A percentile compares a stretch with the other conserved stretches of the same genome.
Conservation (phyloP, 2,113 vertebrate genomes). For the Rhabdornis inornatus region DNA sequence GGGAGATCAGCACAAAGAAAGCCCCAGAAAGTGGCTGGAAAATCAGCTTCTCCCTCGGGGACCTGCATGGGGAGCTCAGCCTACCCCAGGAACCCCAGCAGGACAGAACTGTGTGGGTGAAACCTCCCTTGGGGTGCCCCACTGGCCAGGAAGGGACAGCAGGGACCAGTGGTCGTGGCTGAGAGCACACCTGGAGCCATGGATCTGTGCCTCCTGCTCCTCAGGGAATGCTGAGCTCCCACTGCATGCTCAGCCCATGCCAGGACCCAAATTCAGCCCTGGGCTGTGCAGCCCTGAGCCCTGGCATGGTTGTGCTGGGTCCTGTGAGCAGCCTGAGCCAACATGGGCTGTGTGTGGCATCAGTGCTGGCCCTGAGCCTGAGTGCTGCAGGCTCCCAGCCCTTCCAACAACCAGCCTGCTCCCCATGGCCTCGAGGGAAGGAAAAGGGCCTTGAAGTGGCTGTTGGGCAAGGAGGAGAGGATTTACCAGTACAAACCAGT, state of each 20-base stretch:
- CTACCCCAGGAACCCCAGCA: fast-evolving
- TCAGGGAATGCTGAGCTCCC: not conserved
- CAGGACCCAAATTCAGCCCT: not conserved
- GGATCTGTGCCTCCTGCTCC: not conserved
- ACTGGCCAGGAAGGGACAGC: fast-evolving
- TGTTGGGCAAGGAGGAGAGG: not conserved
- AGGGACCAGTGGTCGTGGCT: fast-evolving
- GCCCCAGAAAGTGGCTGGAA: not conserved
- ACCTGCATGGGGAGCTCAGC: not conserved
- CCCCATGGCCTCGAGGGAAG: not conserved
- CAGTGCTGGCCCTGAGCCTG: not conserved
- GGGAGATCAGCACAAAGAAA: not conserved
- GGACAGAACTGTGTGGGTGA: fast-evolving
- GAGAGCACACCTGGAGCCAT: fast-evolving
- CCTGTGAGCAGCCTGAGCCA: not conserved
- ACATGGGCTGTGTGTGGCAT: not conserved
- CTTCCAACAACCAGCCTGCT: fast-evolving
- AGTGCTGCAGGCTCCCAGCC: not conserved
- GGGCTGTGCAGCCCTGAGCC: not conserved
- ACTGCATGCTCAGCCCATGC: fast-evolving
- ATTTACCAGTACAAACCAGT: not conserved
- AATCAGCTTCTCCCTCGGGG: not conserved
- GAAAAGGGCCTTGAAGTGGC: not conserved
- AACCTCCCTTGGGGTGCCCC: not conserved
- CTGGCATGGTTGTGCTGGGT: not conserved